Percentiles rank a stretch among this genome's conserved stretches.
These are phyloP conservation scores for Tribolium freemani DNA, from an alignment of 2,888 invertebrate species.

Conservation along the genomic window DNA sequence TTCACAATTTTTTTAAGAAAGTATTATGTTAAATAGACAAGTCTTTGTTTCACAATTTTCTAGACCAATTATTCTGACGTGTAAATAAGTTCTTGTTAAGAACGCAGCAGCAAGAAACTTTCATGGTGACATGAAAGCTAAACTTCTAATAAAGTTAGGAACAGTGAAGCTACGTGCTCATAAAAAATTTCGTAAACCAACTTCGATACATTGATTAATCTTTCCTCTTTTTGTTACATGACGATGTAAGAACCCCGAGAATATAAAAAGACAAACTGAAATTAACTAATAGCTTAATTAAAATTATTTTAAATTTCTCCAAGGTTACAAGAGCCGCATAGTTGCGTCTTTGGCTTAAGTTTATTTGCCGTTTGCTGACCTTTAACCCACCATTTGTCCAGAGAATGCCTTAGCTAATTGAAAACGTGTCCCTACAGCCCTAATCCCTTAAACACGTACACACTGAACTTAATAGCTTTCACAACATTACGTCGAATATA, in stretches of 20 bases:
- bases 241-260: not conserved
- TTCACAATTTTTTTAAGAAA: slow-evolving; percentile 15
- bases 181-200: slow-evolving; percentile 15
- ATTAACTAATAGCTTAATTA: no score
- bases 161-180: slow-evolving; percentile 17
- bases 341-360: not conserved
- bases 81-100: slow-evolving; percentile 21
- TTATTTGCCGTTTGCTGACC: slow-evolving; percentile 8
- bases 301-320: no score
- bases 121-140: slow-evolving; percentile 16
- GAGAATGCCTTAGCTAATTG: slow-evolving; percentile 21
- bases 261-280: no score
- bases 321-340: not conserved
- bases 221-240: not conserved
- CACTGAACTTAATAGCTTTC: slow-evolving; percentile 24
- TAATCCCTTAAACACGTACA: slow-evolving; percentile 27
- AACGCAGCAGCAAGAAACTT: slow-evolving; percentile 11
- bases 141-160: slow-evolving; percentile 19
- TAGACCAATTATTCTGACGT: slow-evolving; percentile 1
- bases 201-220: slow-evolving; percentile 23
- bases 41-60: not conserved
- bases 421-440: slow-evolving; percentile 25
- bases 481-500: slow-evolving; percentile 21
- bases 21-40: slow-evolving; percentile 5
- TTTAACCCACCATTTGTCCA: slow-evolving; percentile 1